phyloP scores from a whole-genome alignment of 2,888 invertebrate species.

The Nysson spinosus region DNA sequence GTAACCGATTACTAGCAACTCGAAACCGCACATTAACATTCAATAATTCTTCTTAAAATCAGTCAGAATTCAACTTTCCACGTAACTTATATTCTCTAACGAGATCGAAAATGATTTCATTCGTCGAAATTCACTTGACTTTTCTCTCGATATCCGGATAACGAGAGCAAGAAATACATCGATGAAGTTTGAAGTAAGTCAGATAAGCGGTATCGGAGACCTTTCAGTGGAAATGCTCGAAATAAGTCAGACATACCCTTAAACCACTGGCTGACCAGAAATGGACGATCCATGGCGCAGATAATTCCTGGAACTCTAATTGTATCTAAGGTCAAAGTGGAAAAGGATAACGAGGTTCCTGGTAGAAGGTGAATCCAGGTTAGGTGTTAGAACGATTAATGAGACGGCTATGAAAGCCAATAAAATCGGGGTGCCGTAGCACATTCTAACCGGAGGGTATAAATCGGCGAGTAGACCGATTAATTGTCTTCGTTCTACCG shows the following conservation, averaged over 20 bases:
- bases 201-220: too few relatives aligned
- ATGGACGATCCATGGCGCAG: slow-evolving; percentile 2
- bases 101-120: too few relatives aligned
- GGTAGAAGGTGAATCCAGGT: slow-evolving; percentile 11
- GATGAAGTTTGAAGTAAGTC: too few relatives aligned
- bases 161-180: too few relatives aligned
- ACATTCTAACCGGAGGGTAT: slow-evolving; percentile 48
- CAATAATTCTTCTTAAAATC: slow-evolving; percentile 13
- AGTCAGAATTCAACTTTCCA: too few relatives aligned
- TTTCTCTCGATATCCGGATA: too few relatives aligned
- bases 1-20: not conserved
- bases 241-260: too few relatives aligned
- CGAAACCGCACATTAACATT: slow-evolving; percentile 20
- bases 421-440: slow-evolving; percentile 59
- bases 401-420: slow-evolving; percentile 63
- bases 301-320: slow-evolving; percentile 33
- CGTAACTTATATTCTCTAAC: too few relatives aligned
- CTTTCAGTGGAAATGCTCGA: too few relatives aligned
- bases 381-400: slow-evolving; percentile 56
- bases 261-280: too few relatives aligned
- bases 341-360: slow-evolving; percentile 47
- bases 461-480: slow-evolving; percentile 67
- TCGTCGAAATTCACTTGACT: too few relatives aligned
- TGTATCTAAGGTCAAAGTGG: slow-evolving; percentile 42
- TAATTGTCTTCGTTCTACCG: slow-evolving; percentile 57